Evolutionary conservation across 1,140 invertebrate species (phyloP), one percentile per base, ranked within the genome.

Genomic region (Eurosta solidaginis): DNA sequence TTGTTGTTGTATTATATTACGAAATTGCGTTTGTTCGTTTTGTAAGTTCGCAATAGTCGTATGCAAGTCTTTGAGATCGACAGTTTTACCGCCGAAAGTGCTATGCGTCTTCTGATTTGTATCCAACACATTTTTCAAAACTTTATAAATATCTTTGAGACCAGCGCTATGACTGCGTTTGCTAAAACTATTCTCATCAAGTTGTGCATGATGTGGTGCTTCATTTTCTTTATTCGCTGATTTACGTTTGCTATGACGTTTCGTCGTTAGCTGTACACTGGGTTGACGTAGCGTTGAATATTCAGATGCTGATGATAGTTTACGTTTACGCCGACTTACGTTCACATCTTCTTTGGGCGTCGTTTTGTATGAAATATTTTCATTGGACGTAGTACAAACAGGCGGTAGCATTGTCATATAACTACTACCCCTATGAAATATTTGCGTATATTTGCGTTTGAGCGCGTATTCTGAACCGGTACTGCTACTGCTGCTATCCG

Each of bases 71-170:
- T 42, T 78, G 1, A 82, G 42, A 0, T 83, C 79, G 20, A 9
- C 44, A 12, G 9, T 74, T n/a, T 81, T 79, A 0, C 68, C n/a
- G 68, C 1, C 79, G 78, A 7, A n/a, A n/a, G n/a, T n/a, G n/a
- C 77, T 73, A 6, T 59, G 78, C 29, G 79, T 59, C n/a, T 78
- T 78, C 9, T 75, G 52, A 20, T 80, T 77, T 0, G 74, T 84
- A 29, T 85, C 84, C 0, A 84, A 83, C 10, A 85, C 84, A 33
- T 81, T 82, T 50, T 82, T 85, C 7, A 85, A 77, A 22, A 80
- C 83, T 68, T 81, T 68, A 29, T 83, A 86, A 9, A 83, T 78
- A 2, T 85, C 76, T 50, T 85, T 82, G 1, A 81, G 40, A 33
- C 73, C 40, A 14, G 14, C 73, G 25, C 49, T 50, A 14, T 59